Conservation (phyloP, 2,113 vertebrate genomes). For the Casuarius casuarius region DNA sequence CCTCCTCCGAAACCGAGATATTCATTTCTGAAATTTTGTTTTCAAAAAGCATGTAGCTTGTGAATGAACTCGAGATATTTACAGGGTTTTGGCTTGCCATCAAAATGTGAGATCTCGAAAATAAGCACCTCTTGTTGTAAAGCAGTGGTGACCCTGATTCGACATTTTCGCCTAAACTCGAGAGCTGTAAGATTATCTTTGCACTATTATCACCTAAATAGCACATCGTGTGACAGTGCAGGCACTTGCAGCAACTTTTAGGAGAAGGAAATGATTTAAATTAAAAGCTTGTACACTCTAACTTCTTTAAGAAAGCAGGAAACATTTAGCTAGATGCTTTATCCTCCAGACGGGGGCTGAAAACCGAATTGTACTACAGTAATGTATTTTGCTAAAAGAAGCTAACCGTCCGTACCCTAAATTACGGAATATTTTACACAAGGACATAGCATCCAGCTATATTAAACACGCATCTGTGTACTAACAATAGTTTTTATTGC, state of each 20-base stretch:
- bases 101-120: conserved; percentile 48
- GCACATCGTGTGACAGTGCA: conserved; percentile 13
- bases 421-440: background rate
- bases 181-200: background rate
- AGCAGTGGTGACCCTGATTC: conserved; percentile 41
- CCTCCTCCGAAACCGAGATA: background rate
- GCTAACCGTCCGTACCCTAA: background rate
- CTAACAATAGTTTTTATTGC: conserved; percentile 34
- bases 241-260: conserved; percentile 43
- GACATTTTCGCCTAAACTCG: background rate
- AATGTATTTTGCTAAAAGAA: background rate
- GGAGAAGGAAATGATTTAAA: conserved; percentile 38
- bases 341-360: conserved; percentile 19
- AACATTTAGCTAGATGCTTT: conserved; percentile 2
- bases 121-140: conserved; percentile 46
- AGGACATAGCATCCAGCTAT: background rate
- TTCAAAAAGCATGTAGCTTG: conserved; percentile 6
- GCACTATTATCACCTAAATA: conserved; percentile 32
- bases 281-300: conserved; percentile 19
- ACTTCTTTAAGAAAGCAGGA: conserved; percentile 21
- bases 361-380: conserved; percentile 27
- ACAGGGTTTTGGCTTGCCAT: conserved; percentile 39
- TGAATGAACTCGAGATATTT: background rate
- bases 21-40: conserved; percentile 45
- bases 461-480: conserved; percentile 25